phyloP scores from a whole-genome alignment of 2,113 vertebrate species.

The Corynorhinus townsendii region DNA sequence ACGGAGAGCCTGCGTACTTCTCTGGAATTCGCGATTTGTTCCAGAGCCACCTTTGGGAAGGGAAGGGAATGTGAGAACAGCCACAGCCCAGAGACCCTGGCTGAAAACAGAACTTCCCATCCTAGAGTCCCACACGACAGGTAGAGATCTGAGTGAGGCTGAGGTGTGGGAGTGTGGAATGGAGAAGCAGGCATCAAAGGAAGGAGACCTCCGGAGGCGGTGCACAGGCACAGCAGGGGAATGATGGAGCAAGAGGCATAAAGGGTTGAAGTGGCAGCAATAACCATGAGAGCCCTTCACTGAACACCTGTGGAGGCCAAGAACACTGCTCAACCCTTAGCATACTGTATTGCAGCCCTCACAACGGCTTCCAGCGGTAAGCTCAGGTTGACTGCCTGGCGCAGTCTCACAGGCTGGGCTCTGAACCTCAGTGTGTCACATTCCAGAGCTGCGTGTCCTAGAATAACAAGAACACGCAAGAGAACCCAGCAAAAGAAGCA shows the following conservation, averaged over 20 bases:
- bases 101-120: background rate
- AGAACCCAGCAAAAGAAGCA: background rate
- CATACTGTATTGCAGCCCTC: background rate
- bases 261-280: background rate
- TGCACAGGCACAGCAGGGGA: background rate
- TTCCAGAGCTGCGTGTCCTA: background rate
- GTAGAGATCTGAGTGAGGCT: background rate
- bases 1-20: background rate
- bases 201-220: accelerated
- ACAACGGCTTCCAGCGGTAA: background rate
- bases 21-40: background rate
- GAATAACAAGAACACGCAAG: background rate
- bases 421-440: background rate
- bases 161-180: background rate
- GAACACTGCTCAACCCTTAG: background rate
- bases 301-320: background rate
- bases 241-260: background rate
- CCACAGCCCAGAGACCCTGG: background rate
- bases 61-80: background rate
- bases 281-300: background rate
- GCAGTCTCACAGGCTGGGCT: background rate
- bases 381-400: background rate
- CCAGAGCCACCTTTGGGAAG: background rate
- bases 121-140: background rate
- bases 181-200: accelerated